These are phyloP conservation scores for Eptesicus fuscus DNA, from an alignment of 2,113 vertebrate genomes.

Conservation along the genomic window DNA sequence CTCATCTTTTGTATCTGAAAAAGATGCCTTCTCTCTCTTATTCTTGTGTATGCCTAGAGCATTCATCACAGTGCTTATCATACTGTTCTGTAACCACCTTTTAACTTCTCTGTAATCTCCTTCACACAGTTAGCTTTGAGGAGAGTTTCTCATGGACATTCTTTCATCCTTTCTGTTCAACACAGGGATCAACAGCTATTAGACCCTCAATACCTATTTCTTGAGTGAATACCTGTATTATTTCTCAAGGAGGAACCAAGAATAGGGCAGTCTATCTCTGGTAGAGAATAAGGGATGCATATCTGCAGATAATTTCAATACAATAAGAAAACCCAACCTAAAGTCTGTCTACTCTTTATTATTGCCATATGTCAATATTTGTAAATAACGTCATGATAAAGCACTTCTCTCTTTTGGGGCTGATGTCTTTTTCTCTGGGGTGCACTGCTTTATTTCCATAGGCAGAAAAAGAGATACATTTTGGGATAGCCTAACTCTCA, in stretches of 20 bases:
- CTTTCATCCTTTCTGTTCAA: neutral
- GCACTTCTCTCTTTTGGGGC: neutral
- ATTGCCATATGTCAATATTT: neutral
- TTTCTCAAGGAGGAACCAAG: neutral
- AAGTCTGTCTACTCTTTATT: neutral
- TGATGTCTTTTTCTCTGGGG: neutral
- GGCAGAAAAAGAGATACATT: neutral
- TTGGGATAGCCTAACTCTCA: neutral
- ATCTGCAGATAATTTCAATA: neutral
- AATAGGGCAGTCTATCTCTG: neutral
- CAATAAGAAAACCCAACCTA: neutral
- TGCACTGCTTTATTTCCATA: neutral
- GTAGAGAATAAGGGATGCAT: neutral
- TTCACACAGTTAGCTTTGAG: neutral
- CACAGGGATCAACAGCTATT: neutral
- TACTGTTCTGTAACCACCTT: neutral
- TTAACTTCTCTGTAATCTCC: neutral
- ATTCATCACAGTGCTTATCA: neutral
- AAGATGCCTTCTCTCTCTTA: neutral
- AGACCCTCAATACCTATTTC: neutral
- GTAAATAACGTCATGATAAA: neutral
- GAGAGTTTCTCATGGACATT: neutral
- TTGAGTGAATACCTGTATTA: neutral
- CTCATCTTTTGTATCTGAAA: slow-evolving; percentile 21
- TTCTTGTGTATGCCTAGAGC: neutral